Base-by-base conservation (phyloP, 2,797 vertebrate genomes). In the Lagodon rhomboides region DNA sequence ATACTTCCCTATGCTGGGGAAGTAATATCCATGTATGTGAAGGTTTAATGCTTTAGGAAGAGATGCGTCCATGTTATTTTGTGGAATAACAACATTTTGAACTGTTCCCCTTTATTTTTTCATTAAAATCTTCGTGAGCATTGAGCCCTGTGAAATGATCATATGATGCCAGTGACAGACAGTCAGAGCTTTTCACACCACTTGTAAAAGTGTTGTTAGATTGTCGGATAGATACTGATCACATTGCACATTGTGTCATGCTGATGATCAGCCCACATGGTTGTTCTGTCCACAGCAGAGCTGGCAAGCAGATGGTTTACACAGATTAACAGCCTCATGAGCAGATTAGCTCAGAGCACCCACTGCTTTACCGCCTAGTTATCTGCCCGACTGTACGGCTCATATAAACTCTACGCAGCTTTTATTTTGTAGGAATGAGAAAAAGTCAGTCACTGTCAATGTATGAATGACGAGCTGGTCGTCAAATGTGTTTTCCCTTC, bases 251-350 rank as follows among this genome's bases (percentile, higher is more conserved):
- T n/a, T 9, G 8, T 34, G 30, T 64, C n/a, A 20, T 5, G 6
- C 22, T 46, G 41, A 20, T 46, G 46, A 34, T 55, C 2, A 10
- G 5, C 18, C 60, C 61, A 76, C 68, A 49, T 77, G 67, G 68
- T 30, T 1, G 0, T 30, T 34, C 4, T 55, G 46, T 61, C 56
- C 43, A 20, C 51, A 27, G 13, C 27, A 9, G 43, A 58, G 74
- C 67, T 61, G 75, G 54, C 73, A 74, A 59, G 49, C 91, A 92
- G 91, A 92, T 92, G 91, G 91, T 27, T 79, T 64, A 56, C 47
- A 34, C 79, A 84, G 91, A 92, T 92, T 92, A 92, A 18, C 75
- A 50, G 51, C 75, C 74, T 87, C 34, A 80, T 85, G 76, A 86
- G 73, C 66, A 87, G 91, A 61, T 92, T 82, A 91, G 76, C 78